Evolutionary conservation across 2,888 invertebrate genomes (phyloP).

Genomic region (Trilocha varians): DNA sequence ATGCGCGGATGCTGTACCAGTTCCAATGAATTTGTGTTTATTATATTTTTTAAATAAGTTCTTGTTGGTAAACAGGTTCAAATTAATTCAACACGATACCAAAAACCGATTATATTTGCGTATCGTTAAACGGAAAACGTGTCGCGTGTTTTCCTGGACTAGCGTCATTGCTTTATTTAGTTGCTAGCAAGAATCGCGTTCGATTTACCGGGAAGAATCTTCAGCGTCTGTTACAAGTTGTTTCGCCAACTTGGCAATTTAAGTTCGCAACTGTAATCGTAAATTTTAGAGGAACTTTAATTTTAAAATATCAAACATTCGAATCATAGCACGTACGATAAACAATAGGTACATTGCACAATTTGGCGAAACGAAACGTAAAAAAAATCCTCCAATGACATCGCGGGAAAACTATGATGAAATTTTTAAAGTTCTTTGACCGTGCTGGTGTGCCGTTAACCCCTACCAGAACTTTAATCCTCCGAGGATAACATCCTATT

Average conservation of each 20-base stretch:
- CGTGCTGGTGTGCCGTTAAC: background rate
- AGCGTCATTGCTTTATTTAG: constrained; percentile 36
- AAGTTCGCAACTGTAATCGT: background rate
- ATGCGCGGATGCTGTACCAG: background rate
- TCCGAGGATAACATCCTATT: background rate
- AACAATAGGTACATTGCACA: background rate
- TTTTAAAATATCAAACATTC: background rate
- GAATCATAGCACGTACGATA: background rate
- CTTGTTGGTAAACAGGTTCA: no score
- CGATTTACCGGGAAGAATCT: constrained; percentile 40
- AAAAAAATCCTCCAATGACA: background rate
- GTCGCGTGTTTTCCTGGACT: constrained; percentile 23
- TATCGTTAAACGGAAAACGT: constrained; percentile 2
- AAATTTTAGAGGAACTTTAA: background rate
- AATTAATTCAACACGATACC: background rate
- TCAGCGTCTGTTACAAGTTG: no score
- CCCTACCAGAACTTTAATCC: background rate
- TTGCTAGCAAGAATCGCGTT: constrained; percentile 17
- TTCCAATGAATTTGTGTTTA: background rate
- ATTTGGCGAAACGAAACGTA: background rate
- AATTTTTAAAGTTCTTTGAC: background rate
- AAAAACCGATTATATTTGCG: background rate
- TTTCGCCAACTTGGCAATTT: no score
- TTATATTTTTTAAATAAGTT: no score
- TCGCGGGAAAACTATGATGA: background rate